A percentile compares a stretch with the other conserved stretches of the same genome.
Evolutionary conservation across 1,140 invertebrate genomes (phyloP).

Genomic region (Asbolus verrucosus): DNA sequence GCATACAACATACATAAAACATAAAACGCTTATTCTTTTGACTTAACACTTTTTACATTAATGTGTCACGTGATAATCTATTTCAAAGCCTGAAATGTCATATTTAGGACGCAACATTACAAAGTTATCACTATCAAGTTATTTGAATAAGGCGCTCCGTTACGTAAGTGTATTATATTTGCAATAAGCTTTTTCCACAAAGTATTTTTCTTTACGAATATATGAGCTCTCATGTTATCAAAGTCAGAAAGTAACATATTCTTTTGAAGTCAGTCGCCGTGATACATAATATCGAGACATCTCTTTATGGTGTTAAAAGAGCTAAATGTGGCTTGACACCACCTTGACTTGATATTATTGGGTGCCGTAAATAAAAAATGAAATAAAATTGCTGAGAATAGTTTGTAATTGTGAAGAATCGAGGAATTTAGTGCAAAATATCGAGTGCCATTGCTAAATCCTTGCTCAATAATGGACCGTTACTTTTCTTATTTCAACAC

Average conservation of each 20-base stretch:
- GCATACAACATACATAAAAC: too few relatives aligned
- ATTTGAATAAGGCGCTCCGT: background rate
- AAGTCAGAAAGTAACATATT: conserved; percentile 33
- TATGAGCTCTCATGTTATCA: conserved; percentile 36
- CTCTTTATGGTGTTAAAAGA: conserved; percentile 30
- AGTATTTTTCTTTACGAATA: conserved; percentile 37
- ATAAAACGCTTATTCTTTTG: too few relatives aligned
- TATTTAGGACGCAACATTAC: too few relatives aligned
- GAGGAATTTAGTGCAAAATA: too few relatives aligned
- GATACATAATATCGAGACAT: conserved; percentile 31
- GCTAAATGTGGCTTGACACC: conserved; percentile 24
- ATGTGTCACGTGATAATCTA: too few relatives aligned
- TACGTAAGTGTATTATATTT: conserved; percentile 16
- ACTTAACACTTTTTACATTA: too few relatives aligned
- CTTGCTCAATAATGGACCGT: too few relatives aligned
- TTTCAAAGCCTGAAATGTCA: too few relatives aligned
- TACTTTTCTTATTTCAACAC: too few relatives aligned
- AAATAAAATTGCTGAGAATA: too few relatives aligned
- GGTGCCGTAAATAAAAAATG: background rate
- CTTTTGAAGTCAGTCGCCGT: conserved; percentile 36
- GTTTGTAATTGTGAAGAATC: too few relatives aligned
- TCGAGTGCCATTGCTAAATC: too few relatives aligned
- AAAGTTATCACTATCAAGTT: conserved; percentile 11
- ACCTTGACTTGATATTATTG: conserved; percentile 12
- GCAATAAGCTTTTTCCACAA: conserved; percentile 28